Percentiles rank a stretch among this genome's conserved stretches.
Conservation (phyloP, 2,888 invertebrate species). For the Clunio marinus region DNA sequence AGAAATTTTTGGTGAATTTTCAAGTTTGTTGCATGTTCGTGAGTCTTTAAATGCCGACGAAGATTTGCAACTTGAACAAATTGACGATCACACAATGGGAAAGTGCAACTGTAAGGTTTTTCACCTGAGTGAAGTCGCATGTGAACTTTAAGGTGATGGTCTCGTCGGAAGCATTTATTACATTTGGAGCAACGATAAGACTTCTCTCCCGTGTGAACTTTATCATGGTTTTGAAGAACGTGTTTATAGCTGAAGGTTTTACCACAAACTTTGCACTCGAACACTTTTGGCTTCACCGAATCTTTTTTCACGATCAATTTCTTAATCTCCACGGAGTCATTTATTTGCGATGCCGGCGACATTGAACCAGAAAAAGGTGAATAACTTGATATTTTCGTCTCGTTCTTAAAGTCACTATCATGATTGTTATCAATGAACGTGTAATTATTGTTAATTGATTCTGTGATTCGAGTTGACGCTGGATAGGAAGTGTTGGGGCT, state of each 20-base stretch:
- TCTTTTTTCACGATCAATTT: constrained; percentile 46
- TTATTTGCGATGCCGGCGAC: constrained; percentile 54
- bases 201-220: constrained; percentile 88
- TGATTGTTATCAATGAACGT: background rate
- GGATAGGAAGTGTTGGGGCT: background rate
- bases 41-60: constrained; percentile 80
- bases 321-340: constrained; percentile 40
- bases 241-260: constrained; percentile 91
- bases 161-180: constrained; percentile 86
- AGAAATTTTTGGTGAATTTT: constrained; percentile 69
- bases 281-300: constrained; percentile 70
- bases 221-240: constrained; percentile 88
- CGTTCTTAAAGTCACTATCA: background rate
- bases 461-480: no score
- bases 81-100: constrained; percentile 75
- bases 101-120: constrained; percentile 83
- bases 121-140: constrained; percentile 90
- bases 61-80: constrained; percentile 93
- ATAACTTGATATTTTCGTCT: constrained; percentile 50
- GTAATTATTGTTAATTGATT: background rate
- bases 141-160: constrained; percentile 90
- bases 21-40: constrained; percentile 85
- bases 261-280: constrained; percentile 82
- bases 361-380: constrained; percentile 53
- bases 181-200: constrained; percentile 90